A percentile compares a stretch with the other conserved stretches of the same genome.
These are phyloP conservation scores for Podocnemis expansa DNA, from an alignment of 2,113 vertebrate species.

Conservation along the genomic window DNA sequence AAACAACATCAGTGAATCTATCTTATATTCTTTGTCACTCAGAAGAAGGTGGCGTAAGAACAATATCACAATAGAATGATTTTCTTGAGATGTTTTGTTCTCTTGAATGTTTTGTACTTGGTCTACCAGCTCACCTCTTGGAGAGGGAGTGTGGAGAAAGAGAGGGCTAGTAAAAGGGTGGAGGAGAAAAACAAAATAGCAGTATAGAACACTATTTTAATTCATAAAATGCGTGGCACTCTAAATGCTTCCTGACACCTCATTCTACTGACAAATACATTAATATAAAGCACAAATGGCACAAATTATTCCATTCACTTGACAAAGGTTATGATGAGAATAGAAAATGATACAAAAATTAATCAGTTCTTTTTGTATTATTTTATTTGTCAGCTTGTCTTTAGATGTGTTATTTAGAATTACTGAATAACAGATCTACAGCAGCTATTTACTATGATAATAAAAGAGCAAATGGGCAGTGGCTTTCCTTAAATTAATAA, in stretches of 20 bases:
- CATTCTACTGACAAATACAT: constrained; percentile 55
- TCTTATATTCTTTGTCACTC: background rate
- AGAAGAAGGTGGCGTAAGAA: background rate
- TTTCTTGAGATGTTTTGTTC: background rate
- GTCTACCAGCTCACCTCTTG: background rate
- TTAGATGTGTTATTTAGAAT: constrained; percentile 21
- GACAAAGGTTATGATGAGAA: constrained; percentile 45
- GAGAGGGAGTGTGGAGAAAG: accelerated
- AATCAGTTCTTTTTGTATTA: constrained; percentile 19
- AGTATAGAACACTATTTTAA: constrained; percentile 21
- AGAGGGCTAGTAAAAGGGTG: background rate
- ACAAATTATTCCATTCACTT: constrained; percentile 55
- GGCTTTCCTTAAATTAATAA: constrained; percentile 40
- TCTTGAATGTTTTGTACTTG: background rate
- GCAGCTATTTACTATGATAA: background rate
- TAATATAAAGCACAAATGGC: constrained; percentile 43
- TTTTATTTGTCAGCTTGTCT: background rate
- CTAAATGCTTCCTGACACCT: constrained; percentile 45
- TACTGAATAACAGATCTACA: constrained; percentile 10
- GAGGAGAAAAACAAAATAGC: constrained; percentile 33
- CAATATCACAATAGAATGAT: background rate
- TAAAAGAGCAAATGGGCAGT: background rate
- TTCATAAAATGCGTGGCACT: constrained; percentile 12
- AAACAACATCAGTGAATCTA: no score
- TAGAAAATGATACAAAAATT: constrained; percentile 36